Evolutionary conservation across 2,797 vertebrate genomes (phyloP), one percentile per base, ranked within the genome.

Genomic region (Halcyon leucocephala): DNA sequence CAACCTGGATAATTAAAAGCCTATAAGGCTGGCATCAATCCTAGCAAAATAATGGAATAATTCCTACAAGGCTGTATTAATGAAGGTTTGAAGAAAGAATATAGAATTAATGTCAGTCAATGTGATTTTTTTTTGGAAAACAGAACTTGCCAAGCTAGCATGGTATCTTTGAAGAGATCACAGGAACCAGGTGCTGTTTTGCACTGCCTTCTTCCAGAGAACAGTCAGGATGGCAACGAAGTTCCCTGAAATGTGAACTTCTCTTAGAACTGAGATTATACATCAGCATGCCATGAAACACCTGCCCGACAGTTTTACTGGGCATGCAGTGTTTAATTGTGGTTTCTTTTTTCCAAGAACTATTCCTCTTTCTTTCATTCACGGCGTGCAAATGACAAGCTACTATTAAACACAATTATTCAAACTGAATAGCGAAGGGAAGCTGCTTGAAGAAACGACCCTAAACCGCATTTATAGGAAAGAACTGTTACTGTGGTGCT

Each of bases 401-500:
- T 93, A 44, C 91, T 74, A 96, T 95, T 97, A 94, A 92, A 84
- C 78, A 62, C 74, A n/a, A 94, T 91, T 90, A 79, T 77, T 83
- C 91, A 33, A 90, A 86, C 70, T 74, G 72, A 33, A 74, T 25
- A 55, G 92, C 80, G 51, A 93, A 79, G 58, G 31, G 33, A 93
- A 93, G 89, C 69, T 85, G 57, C 57, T 91, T 60, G 64, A 86
- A 85, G 35, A 80, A 90, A 83, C 19, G 54, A 49, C 71, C 74
- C 67, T 76, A 49, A 71, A 72, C 57, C 82, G 84, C 29, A 54
- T 49, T 81, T 92, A 62, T 31, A 88, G 51, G n/a, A 82, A 73
- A 83, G 66, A 89, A 57, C 6, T 60, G 22, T 44, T 54, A 48
- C 57, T 76, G 62, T 71, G 84, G 11, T 41, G 70, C 49, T 94